Conservation (phyloP, 2,797 vertebrate species). For the Anguilla marmorata region DNA sequence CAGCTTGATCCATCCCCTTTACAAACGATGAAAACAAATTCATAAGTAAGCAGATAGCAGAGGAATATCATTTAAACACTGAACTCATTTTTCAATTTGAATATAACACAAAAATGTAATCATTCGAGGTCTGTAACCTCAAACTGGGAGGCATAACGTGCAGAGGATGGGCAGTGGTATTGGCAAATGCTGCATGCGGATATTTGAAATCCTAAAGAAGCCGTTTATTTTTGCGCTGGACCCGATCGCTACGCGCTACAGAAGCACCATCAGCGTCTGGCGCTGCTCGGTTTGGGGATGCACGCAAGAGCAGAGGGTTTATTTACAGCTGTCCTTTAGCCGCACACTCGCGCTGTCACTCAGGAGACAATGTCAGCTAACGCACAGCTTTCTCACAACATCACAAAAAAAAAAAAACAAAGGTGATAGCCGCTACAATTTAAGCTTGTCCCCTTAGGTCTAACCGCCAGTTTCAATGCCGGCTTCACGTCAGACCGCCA, state of each 20-base stretch:
- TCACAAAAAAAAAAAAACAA: not conserved
- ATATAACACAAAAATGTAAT: not conserved
- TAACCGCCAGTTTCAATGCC: not conserved
- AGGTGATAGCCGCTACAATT: not conserved
- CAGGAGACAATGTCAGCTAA: not conserved
- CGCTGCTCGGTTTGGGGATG: not conserved
- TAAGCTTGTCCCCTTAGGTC: not conserved
- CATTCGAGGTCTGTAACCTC: not conserved
- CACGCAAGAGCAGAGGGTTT: not conserved
- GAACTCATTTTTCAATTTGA: not conserved
- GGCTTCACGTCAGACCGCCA: not conserved
- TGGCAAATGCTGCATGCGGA: not conserved
- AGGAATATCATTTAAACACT: not conserved
- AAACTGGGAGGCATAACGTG: not conserved
- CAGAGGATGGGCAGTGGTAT: not conserved
- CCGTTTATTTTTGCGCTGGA: not conserved
- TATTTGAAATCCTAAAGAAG: not conserved
- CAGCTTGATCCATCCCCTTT: not conserved
- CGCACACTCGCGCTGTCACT: not conserved
- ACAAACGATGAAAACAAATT: slow-evolving; percentile 16
- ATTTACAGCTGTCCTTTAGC: not conserved
- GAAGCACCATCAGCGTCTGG: not conserved
- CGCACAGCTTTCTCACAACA: not conserved
- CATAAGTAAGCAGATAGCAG: not conserved
- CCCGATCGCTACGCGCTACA: not conserved